Evolutionary conservation across 1,140 invertebrate genomes (phyloP), one percentile per base, ranked within the genome.

Genomic region (Halesus radiatus): DNA sequence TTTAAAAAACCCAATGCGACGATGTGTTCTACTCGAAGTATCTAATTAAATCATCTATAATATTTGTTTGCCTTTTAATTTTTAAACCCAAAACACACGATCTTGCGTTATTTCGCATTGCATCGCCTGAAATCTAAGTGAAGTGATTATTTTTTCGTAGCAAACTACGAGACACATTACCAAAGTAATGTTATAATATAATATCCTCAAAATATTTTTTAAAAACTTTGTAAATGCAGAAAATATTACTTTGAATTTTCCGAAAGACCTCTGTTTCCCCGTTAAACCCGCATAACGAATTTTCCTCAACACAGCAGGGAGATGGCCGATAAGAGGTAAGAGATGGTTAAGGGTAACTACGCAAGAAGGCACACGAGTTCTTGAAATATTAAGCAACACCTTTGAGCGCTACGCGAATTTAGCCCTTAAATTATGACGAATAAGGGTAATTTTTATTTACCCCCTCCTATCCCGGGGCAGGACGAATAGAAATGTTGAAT

Each of bases 361-460:
- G 79, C 78, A 82, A 82, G 81, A 82, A 82, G 81, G 81, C 78
- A 76, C 75, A 80, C 77, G 76, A 82, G 81, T 66, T 80, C 78
- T 78, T 73, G 81, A 82, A 82, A 80, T 82, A 82, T 82, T 76
- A 80, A 80, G 78, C 78, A 82, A 82, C 81, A 82, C 81, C 81
- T 82, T 78, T 74, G 66, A 54, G 58, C 37, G 23, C 70, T 20
- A n/a, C 16, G 50, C 80, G 53, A 81, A 81, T 54, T 22, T 75
- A 64, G 26, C 76, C 52, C 72, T 56, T 66, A 73, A 26, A 18
- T 16, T 66, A 5, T 53, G 54, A 68, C 22, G 37, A 53, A 56
- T 32, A 74, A 78, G 80, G 76, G 64, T 58, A 23, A 60, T 56
- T 73, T 78, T 78, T 70, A 56, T 73, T 60, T 76, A 53, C 45